Evolutionary conservation across 2,888 invertebrate species (phyloP).

Genomic region (Harpalus rubripes): DNA sequence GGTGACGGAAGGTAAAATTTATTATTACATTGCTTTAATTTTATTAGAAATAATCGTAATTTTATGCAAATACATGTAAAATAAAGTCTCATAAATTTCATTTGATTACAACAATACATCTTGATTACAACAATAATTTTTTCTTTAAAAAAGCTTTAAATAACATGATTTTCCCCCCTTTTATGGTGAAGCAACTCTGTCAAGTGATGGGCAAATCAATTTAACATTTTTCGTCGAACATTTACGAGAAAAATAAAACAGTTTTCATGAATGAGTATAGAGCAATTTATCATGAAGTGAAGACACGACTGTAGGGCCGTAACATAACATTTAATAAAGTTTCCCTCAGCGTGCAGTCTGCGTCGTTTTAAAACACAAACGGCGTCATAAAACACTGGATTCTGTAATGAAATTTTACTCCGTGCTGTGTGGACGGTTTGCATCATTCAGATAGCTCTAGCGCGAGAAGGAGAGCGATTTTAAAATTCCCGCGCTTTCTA

Average conservation of each 20-base stretch:
- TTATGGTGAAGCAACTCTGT: background rate
- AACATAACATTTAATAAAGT: constrained; percentile 65
- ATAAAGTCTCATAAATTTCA: too few relatives aligned
- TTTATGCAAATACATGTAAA: too few relatives aligned
- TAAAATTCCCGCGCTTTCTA: constrained; percentile 6
- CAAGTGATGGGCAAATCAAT: constrained; percentile 18
- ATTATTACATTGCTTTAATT: too few relatives aligned
- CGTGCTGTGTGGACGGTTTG: background rate
- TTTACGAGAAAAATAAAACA: constrained; percentile 50
- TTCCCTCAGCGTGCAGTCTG: constrained; percentile 41
- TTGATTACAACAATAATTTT: too few relatives aligned
- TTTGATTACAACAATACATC: too few relatives aligned
- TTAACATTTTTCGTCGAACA: constrained; percentile 10
- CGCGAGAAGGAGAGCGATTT: background rate
- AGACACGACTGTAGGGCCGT: constrained; percentile 52
- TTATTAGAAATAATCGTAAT: too few relatives aligned
- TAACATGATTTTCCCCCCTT: too few relatives aligned
- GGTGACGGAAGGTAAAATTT: too few relatives aligned
- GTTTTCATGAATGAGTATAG: constrained; percentile 41
- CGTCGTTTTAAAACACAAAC: constrained; percentile 51
- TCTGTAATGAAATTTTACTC: constrained; percentile 53
- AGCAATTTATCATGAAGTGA: constrained; percentile 57
- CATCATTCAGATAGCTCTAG: constrained; percentile 35
- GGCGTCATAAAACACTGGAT: constrained; percentile 53
- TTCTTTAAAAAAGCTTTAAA: too few relatives aligned